A percentile compares a stretch with the other conserved stretches of the same genome.
These are phyloP conservation scores for Trididemnum miniatum DNA, from an alignment of 23 tunicate species.

Conservation along the genomic window DNA sequence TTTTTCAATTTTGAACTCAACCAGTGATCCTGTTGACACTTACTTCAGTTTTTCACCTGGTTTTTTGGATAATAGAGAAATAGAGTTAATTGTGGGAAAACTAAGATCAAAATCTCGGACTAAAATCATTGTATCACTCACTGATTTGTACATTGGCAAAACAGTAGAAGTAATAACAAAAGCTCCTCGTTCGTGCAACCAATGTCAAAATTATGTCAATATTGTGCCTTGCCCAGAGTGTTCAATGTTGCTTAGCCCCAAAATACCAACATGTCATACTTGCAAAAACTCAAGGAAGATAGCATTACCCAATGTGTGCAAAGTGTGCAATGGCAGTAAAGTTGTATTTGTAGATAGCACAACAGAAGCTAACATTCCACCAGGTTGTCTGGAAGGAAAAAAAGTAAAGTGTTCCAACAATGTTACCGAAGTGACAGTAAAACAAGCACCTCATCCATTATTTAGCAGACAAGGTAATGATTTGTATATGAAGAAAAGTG, in stretches of 20 bases:
- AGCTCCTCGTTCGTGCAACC: not conserved
- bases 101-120: not conserved
- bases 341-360: not conserved
- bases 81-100: not conserved
- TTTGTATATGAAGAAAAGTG: constrained; percentile 41
- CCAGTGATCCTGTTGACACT: not conserved
- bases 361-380: not conserved
- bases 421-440: not conserved
- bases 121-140: not conserved
- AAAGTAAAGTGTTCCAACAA: not conserved
- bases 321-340: constrained; percentile 8
- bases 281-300: not conserved
- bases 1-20: constrained; percentile 2
- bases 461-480: constrained; percentile 58
- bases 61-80: constrained; percentile 2
- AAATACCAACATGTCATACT: not conserved
- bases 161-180: not conserved
- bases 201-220: not conserved
- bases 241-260: not conserved
- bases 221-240: constrained; percentile 5
- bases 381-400: constrained; percentile 29
- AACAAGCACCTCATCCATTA: constrained; percentile 31
- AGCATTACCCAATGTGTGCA: not conserved
- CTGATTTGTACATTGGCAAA: constrained; percentile 34
- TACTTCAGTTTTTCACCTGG: not conserved